Evolutionary conservation across 2,797 vertebrate species (phyloP).

Genomic region (Euthynnus affinis): DNA sequence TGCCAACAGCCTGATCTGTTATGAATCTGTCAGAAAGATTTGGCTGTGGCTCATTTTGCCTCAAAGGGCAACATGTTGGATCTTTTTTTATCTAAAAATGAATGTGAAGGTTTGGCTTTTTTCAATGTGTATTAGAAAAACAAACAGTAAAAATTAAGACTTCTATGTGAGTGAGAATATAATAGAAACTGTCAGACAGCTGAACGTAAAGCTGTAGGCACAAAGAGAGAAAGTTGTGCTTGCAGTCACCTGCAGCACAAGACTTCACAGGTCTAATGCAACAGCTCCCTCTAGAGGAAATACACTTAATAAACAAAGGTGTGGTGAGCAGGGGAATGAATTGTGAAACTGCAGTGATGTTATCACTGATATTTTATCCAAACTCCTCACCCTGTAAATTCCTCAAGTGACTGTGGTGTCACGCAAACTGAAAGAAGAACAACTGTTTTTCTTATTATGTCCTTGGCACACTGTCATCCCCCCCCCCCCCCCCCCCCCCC

Average conservation of each 20-base stretch:
- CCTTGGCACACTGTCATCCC: background rate
- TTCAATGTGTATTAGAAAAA: background rate
- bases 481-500: too few relatives aligned
- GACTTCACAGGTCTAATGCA: background rate
- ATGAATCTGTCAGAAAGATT: background rate
- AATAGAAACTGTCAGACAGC: background rate
- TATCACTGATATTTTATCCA: background rate
- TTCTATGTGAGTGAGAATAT: background rate
- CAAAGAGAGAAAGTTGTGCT: background rate
- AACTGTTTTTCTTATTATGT: background rate
- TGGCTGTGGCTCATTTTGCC: background rate
- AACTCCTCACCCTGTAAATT: background rate
- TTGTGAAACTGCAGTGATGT: background rate
- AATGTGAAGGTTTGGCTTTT: too few relatives aligned
- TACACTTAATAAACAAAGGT: background rate
- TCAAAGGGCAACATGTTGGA: background rate
- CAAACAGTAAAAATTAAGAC: background rate
- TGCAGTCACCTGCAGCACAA: too few relatives aligned
- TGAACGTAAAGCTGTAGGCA: background rate
- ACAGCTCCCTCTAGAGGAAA: constrained; percentile 48
- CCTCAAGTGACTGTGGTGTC: too few relatives aligned
- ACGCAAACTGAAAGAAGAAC: too few relatives aligned
- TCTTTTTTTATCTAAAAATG: background rate
- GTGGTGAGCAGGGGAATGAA: background rate
- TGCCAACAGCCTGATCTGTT: constrained; percentile 5